These are phyloP conservation scores for Osmerus mordax DNA, from an alignment of 2,113 vertebrate species.

Conservation along the genomic window DNA sequence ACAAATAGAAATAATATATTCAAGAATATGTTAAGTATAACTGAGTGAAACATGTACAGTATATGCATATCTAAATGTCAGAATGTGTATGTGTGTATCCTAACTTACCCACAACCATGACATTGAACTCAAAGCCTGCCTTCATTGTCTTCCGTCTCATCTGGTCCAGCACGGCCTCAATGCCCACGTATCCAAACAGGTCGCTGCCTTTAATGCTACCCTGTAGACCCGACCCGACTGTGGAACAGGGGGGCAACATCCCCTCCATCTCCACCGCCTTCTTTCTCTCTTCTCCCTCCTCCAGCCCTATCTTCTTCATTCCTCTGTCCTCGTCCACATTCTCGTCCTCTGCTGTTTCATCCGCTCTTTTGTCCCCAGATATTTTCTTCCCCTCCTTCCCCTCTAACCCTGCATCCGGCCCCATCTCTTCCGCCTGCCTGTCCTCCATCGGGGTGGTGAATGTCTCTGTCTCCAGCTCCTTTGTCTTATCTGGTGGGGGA, in stretches of 20 bases:
- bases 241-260: slow-evolving; percentile 20
- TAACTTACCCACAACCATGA: slow-evolving; percentile 94
- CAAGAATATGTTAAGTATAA: too few species aligned
- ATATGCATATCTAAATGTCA: slow-evolving; percentile 3
- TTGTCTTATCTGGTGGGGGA: slow-evolving; percentile 46
- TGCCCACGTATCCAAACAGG: slow-evolving; percentile 86
- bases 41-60: neutral
- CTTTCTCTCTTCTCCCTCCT: slow-evolving; percentile 38
- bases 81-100: slow-evolving; percentile 9
- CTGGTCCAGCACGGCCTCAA: slow-evolving; percentile 92
- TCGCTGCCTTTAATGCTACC: slow-evolving; percentile 61
- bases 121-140: slow-evolving; percentile 91
- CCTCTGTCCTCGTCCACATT: slow-evolving; percentile 35
- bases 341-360: slow-evolving; percentile 4
- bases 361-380: slow-evolving; percentile 14
- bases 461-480: slow-evolving; percentile 46
- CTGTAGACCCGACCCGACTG: slow-evolving; percentile 35
- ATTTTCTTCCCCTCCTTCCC: neutral
- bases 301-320: slow-evolving; percentile 28
- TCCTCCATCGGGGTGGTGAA: slow-evolving; percentile 63
- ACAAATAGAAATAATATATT: too few species aligned
- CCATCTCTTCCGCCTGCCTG: slow-evolving; percentile 39
- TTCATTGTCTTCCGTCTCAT: slow-evolving; percentile 96
- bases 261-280: slow-evolving; percentile 36
- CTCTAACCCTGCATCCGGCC: slow-evolving; percentile 18